phyloP scores from a whole-genome alignment of 2,888 invertebrate genomes.

The Dendrolimus houi region DNA sequence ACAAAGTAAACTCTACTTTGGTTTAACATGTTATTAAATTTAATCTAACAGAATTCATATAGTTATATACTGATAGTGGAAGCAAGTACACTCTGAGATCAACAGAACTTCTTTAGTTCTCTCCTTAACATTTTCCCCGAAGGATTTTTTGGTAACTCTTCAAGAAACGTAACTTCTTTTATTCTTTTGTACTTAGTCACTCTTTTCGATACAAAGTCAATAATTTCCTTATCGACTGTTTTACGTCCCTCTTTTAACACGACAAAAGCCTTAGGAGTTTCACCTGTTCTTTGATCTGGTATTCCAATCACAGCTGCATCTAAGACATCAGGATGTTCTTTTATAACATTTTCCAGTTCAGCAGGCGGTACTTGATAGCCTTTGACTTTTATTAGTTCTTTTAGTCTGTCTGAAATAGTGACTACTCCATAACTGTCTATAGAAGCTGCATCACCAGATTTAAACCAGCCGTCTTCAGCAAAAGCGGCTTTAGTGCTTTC shows the following conservation, averaged over 20 bases:
- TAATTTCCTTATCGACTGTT: conserved; percentile 71
- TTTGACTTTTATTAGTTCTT: conserved; percentile 85
- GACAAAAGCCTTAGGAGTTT: conserved; percentile 85
- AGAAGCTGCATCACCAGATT: conserved; percentile 35
- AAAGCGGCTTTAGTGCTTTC: conserved; percentile 70
- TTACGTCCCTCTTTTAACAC: conserved; percentile 67
- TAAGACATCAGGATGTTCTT: conserved; percentile 81
- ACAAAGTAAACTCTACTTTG: too few relatives aligned
- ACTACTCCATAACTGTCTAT: conserved; percentile 77
- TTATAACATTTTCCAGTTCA: conserved; percentile 85
- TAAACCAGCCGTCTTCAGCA: conserved; percentile 4
- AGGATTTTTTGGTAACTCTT: conserved; percentile 82
- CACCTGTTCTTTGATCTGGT: conserved; percentile 80
- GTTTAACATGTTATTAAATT: too few relatives aligned
- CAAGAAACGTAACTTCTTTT: conserved; percentile 78
- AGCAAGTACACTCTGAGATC: neutral
- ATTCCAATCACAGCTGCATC: conserved; percentile 91
- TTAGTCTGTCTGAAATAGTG: conserved; percentile 80
- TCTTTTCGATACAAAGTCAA: conserved; percentile 77
- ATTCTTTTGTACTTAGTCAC: conserved; percentile 86
- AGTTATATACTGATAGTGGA: too few relatives aligned
- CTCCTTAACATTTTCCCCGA: conserved; percentile 85
- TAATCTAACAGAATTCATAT: too few relatives aligned
- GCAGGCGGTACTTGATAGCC: conserved; percentile 91
- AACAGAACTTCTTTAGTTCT: conserved; percentile 58